A percentile compares a stretch with the other conserved stretches of the same genome.
These are phyloP conservation scores for Rostratula benghalensis DNA, from an alignment of 2,113 vertebrate genomes.

Conservation along the genomic window DNA sequence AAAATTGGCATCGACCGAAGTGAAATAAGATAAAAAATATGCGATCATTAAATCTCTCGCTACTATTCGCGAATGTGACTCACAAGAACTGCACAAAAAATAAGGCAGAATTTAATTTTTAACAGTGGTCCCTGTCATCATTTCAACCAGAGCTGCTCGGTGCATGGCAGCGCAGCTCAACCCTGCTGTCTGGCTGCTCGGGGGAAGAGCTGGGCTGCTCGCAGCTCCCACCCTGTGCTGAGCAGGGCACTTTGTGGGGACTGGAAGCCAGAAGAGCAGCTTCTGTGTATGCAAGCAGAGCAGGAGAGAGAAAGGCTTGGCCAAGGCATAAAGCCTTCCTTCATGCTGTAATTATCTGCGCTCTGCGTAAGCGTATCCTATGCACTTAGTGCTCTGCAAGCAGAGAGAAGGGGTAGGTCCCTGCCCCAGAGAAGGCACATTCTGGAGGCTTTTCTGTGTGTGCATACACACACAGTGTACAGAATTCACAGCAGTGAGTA, in stretches of 20 bases:
- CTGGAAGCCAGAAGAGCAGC: not conserved
- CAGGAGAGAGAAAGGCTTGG: not conserved
- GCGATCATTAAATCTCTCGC: constrained; percentile 99
- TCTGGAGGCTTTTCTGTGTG: not conserved
- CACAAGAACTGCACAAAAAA: constrained; percentile 96
- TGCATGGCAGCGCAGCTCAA: constrained; percentile 38
- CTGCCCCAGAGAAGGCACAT: not conserved
- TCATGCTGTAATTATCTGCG: not conserved
- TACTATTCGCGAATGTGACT: constrained; percentile 97
- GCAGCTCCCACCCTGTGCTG: not conserved
- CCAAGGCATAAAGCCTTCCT: not conserved
- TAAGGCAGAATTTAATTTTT: constrained; percentile 99
- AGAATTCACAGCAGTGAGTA: not conserved
- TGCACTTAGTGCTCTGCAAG: not conserved
- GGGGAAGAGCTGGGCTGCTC: not conserved
- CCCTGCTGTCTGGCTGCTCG: not conserved
- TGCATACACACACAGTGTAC: fast-evolving
- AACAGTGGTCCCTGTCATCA: constrained; percentile 97
- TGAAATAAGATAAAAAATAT: constrained; percentile 98
- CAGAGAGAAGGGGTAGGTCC: not conserved
- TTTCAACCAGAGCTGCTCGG: constrained; percentile 85
- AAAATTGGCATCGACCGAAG: constrained; percentile 97
- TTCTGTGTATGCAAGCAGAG: not conserved
- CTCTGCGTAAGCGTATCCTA: fast-evolving
- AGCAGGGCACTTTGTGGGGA: not conserved